These are phyloP conservation scores for Myioborus miniatus DNA, from an alignment of 2,797 vertebrate species.

Conservation along the genomic window DNA sequence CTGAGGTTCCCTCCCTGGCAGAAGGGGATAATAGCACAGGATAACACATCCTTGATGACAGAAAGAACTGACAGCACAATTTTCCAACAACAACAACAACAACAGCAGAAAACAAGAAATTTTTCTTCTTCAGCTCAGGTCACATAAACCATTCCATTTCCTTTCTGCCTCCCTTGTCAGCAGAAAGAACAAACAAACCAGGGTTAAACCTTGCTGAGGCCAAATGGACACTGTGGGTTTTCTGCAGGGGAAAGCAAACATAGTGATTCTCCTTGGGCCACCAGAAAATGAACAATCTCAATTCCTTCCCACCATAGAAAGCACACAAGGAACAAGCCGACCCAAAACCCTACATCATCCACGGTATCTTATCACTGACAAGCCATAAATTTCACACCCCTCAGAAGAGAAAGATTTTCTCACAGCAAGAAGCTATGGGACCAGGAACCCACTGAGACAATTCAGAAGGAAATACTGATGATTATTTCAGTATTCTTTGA, in stretches of 20 bases:
- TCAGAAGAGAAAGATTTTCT: not conserved
- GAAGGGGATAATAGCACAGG: not conserved
- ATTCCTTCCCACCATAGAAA: not conserved
- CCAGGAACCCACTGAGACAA: not conserved
- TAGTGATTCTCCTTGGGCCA: accelerated
- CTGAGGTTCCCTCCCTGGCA: not conserved
- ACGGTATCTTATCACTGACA: not conserved
- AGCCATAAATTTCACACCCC: not conserved
- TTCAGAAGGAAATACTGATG: not conserved
- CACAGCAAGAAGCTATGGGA: not conserved
- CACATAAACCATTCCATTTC: not conserved
- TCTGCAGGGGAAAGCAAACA: not conserved
- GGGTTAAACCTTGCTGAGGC: not conserved
- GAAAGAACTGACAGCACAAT: not conserved
- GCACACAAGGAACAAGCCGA: not conserved
- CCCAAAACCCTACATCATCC: not conserved
- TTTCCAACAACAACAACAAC: not conserved
- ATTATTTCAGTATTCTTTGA: not conserved
- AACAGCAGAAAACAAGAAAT: not conserved
- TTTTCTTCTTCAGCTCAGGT: not conserved
- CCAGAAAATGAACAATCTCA: not conserved
- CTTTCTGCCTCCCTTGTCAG: not conserved
- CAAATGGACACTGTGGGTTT: not conserved
- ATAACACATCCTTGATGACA: not conserved
- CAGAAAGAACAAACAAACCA: not conserved